Base-by-base conservation (phyloP, 2,888 invertebrate species). In the Dasysyrphus tricinctus region DNA sequence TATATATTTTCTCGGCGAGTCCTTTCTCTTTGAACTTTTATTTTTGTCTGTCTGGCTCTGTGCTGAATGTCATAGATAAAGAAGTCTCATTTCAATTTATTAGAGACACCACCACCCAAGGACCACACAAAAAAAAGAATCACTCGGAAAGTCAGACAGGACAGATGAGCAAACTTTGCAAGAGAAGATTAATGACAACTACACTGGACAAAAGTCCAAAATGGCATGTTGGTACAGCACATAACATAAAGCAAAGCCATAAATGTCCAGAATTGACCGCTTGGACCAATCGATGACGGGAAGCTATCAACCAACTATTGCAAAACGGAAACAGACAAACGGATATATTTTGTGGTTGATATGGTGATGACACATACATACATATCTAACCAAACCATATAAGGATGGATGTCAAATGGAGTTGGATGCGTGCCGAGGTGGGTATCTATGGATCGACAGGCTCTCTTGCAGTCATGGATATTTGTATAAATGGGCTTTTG, bases 151-250 rank as follows among this genome's bases (percentile, higher is more conserved):
- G 39, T 69, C 16, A 65, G 32, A 56, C 56, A 24, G 44, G 32
- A 56, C 56, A 24, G 44, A 59, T 57, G 56, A 67, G 47, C 63
- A 75, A 42, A 75, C 54, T 75, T 47, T 42, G 54, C 47, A 29
- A 34, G 63, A 34, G 63, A 83, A 79, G 83, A 83, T 83, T 70
- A 75, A 83, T 78, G 79, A 79, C 74, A 75, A 63, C 34, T 24
- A 24, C n/a, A n/a, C 24, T 29, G 54, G 79, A 70, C 54, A 75
- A 61, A 24, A 16, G 74, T 19, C 54, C 19, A 69, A 44, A 70
- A 47, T 44, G 34, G 47, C 54, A 44, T 69, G 61, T n/a, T n/a
- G n/a, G n/a, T 63, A 44, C 32, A 42, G 42, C 14, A 61, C 4
- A 19, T 16, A 65, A 47, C 67, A 59, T 42, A 69, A 44, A 47